Evolutionary conservation across 1,140 invertebrate genomes (phyloP).

Genomic region (Caenorhabditis brenneri): DNA sequence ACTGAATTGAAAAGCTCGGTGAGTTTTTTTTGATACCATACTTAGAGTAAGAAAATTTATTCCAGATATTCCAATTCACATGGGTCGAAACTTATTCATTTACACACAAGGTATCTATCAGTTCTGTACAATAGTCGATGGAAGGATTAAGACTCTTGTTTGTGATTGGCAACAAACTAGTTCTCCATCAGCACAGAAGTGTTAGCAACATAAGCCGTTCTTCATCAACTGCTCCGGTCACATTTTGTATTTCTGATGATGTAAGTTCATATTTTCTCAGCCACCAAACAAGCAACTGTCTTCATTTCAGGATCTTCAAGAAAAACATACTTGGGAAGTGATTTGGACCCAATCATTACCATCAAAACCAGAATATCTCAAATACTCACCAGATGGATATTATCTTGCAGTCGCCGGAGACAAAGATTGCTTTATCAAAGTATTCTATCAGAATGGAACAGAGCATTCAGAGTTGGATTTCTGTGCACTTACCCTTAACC

Average conservation of each 20-base stretch:
- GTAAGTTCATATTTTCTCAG: slow-evolving; percentile 37
- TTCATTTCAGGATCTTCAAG: slow-evolving; percentile 37
- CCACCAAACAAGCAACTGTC: too few species aligned
- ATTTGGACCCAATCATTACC: slow-evolving; percentile 64
- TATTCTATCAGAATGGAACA: slow-evolving; percentile 85
- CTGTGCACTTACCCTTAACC: slow-evolving; percentile 62
- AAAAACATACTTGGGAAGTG: slow-evolving; percentile 72
- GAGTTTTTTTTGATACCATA: not conserved
- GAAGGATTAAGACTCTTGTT: slow-evolving; percentile 86
- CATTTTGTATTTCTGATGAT: slow-evolving; percentile 66
- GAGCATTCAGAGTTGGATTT: slow-evolving; percentile 60
- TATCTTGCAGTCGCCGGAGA: slow-evolving; percentile 94
- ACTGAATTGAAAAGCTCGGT: not conserved
- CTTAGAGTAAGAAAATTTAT: slow-evolving; percentile 38
- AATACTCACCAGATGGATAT: slow-evolving; percentile 95
- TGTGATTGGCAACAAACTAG: slow-evolving; percentile 82
- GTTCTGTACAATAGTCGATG: slow-evolving; percentile 92
- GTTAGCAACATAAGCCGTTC: slow-evolving; percentile 54
- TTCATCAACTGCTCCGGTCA: slow-evolving; percentile 48
- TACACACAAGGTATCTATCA: slow-evolving; percentile 85
- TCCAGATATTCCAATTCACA: slow-evolving; percentile 87
- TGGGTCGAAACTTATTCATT: slow-evolving; percentile 95
- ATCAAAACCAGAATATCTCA: slow-evolving; percentile 70
- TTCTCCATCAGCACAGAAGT: slow-evolving; percentile 83
- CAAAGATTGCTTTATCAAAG: slow-evolving; percentile 94